Conservation (phyloP, 64 coral and sea anemone genomes). For the Dendrophyllia cribrosa region DNA sequence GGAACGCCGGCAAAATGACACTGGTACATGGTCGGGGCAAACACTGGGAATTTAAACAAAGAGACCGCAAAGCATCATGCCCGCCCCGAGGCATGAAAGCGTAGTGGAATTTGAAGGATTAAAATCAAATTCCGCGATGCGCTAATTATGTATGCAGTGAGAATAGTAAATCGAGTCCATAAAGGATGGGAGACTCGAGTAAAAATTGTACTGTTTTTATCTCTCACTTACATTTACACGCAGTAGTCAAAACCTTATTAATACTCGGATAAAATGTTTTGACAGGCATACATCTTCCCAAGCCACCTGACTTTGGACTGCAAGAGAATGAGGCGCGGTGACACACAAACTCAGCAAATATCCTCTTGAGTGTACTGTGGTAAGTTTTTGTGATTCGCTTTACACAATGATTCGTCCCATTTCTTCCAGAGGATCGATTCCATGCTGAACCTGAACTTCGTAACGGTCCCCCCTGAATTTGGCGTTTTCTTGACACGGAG, state of each 20-base stretch:
- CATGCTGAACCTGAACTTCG: background rate
- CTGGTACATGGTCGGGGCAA: no score
- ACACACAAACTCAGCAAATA: background rate
- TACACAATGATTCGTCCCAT: background rate
- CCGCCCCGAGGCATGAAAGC: no score
- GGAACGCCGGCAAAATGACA: no score
- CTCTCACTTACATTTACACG: background rate
- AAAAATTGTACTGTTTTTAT: background rate
- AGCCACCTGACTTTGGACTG: background rate
- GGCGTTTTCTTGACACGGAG: background rate
- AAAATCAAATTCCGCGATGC: no score
- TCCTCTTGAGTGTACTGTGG: background rate
- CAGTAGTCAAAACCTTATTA: background rate
- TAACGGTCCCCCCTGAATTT: background rate
- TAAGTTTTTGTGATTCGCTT: background rate
- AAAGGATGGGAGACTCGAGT: no score
- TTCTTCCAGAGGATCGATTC: background rate
- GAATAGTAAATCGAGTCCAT: no score
- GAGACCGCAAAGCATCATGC: no score
- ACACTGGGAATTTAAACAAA: no score
- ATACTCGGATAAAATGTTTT: background rate
- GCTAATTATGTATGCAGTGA: no score
- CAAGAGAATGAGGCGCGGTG: background rate
- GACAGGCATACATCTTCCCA: background rate
- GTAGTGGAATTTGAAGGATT: no score